Conservation (phyloP, 1,140 invertebrate genomes). For the Thaumetopoea pityocampa region DNA sequence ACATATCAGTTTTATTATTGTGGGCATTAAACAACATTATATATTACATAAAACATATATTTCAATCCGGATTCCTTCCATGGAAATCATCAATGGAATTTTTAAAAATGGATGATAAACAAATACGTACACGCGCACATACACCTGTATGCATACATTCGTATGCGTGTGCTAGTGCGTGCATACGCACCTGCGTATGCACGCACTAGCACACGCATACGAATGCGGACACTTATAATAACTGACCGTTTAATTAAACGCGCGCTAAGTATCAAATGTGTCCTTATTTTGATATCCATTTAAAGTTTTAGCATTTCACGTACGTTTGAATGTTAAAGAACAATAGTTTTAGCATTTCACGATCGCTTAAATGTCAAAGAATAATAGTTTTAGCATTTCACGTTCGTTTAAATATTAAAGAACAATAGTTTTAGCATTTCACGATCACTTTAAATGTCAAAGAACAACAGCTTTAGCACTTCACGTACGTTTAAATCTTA, state of each 20-base stretch:
- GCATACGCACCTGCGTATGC: no score
- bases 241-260: constrained; percentile 3
- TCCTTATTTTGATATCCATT: constrained; percentile 3
- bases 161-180: no score
- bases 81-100: no score
- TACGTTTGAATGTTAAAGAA: constrained; percentile 10
- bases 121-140: no score
- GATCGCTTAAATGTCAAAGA: constrained; percentile 10
- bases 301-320: constrained; percentile 11
- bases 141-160: no score
- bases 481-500: constrained; percentile 10
- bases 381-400: constrained; percentile 13
- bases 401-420: constrained; percentile 10
- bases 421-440: constrained; percentile 13
- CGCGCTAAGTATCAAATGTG: constrained; percentile 1
- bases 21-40: no score
- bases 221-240: no score
- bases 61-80: no score
- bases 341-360: constrained; percentile 14
- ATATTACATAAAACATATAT: no score
- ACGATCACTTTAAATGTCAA: constrained; percentile 11
- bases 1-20: no score
- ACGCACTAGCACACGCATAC: background rate
- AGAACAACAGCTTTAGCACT: constrained; percentile 12
- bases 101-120: no score